Evolutionary conservation across 2,113 vertebrate species (phyloP).

Genomic region (Ploceus nigricollis): DNA sequence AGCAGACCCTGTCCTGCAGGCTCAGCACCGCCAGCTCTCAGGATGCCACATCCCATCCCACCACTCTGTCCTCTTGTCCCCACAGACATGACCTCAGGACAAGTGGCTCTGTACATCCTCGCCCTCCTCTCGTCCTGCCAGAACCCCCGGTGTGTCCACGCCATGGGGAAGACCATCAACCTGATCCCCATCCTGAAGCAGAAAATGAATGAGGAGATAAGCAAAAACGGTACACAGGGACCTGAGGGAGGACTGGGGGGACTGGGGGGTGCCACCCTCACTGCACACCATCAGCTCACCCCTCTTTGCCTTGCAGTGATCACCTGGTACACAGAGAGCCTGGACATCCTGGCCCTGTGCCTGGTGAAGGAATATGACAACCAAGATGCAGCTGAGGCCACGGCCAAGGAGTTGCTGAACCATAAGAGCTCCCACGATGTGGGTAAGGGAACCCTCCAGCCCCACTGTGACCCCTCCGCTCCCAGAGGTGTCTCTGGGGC

Average conservation of each 20-base stretch:
- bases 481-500: background rate
- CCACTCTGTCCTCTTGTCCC: background rate
- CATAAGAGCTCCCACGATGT: rapidly evolving
- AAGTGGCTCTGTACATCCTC: background rate
- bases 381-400: background rate
- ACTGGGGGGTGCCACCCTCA: background rate
- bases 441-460: background rate
- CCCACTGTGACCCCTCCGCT: rapidly evolving
- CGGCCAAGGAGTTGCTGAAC: background rate
- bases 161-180: background rate
- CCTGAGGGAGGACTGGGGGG: background rate
- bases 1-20: background rate
- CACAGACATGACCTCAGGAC: background rate
- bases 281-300: background rate
- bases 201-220: background rate
- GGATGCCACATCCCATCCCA: background rate
- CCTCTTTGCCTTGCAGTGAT: background rate
- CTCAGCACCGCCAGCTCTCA: rapidly evolving
- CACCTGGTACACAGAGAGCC: background rate
- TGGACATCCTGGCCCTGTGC: background rate
- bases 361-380: background rate
- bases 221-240: background rate
- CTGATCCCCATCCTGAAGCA: background rate
- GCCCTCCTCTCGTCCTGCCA: background rate
- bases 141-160: background rate